Evolutionary conservation across 2,888 invertebrate species (phyloP), one percentile per base, ranked within the genome.

Genomic region (Drosophila subquinaria): DNA sequence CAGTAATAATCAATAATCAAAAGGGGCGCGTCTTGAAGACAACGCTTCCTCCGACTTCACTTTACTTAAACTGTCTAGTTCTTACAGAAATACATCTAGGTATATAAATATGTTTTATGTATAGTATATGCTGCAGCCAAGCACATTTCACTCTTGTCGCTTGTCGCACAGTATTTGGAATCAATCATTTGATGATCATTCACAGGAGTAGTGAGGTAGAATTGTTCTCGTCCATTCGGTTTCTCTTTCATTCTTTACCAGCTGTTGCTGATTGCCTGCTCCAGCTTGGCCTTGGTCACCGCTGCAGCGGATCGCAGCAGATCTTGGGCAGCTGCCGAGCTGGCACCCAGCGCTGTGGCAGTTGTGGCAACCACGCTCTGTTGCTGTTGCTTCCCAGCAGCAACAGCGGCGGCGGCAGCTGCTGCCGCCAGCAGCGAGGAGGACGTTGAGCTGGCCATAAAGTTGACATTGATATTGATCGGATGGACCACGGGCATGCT

Each of bases 401-500:
- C 90, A 23, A 90, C 83, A 1, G 90, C 86, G 55, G 82, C 91
- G 4, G 90, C 90, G 4, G 90, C 88, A 3, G 91, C 87, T 23
- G 91, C 85, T 3, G 91, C 90, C 10, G 90, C 90, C 17, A 90
- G 51, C 45, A 92, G 69, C 0, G 90, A 81, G 0, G 90, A 79
- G n/a, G 91, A 82, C 17, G 91, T 71, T 1, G 87, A 74, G 65
- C 86, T 80, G 60, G 91, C 85, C 86, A 92, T 89, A 57, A 97
- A 97, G 93, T 96, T 96, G n/a, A 97, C 97, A 91, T 96, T 97
- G 69, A 98, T 97, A 66, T 97, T 97, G 80, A 98, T 96, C 3
- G 97, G 97, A 93, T 97, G 97, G 36, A 97, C 94, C 38, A 94
- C 94, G 23, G 94, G 94, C 79, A 94, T 93, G 27, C 94, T 93